Base-by-base conservation (phyloP, 1,140 invertebrate species). In the Anthonomus grandis region DNA sequence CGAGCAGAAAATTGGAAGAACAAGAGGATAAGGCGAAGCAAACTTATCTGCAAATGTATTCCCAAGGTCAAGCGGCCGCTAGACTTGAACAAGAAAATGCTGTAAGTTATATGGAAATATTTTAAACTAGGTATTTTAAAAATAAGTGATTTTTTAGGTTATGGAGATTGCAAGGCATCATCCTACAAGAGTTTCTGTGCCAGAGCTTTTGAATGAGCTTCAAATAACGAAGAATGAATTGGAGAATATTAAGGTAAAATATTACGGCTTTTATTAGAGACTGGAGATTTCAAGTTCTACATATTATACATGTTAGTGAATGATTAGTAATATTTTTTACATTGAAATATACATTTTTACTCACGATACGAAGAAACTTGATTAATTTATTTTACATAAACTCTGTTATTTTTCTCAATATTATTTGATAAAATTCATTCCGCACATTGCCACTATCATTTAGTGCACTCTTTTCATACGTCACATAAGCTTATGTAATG, bases 21-120 rank as follows among this genome's bases (percentile, higher is more conserved):
- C 85, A 88, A 38, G 89, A 91, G 63, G 81, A 84, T 50, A 82
- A 83, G 56, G 86, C 90, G 59, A 85, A 86, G 62, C 79, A 86
- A 66, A 82, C 86, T 15, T 90, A 90, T 71, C 74, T 90, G 64
- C 83, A 90, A 74, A 89, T 90, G 86, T 90, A 89, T 74, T 82
- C 84, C 63, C 87, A 91, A 73, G 87, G 86, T 12, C 82, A 88
- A 65, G 86, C 90, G 70, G 83, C 87, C 18, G 87, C 86, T 41
- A 82, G 82, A 59, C 80, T 86, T 65, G 83, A 87, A 62, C 78
- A 77, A 65, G 75, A 81, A 75, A 74, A 87, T 74, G 75, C 81
- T 74, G 81, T 83, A 68, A 44, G 37, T 31, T 22, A 3, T 45
- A 2, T 23, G 3, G 25, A n/a, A n/a, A n/a, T n/a, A 23, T 5